These are phyloP conservation scores for Acrossocheilus fasciatus DNA, from an alignment of 2,797 vertebrate genomes.

Conservation along the genomic window DNA sequence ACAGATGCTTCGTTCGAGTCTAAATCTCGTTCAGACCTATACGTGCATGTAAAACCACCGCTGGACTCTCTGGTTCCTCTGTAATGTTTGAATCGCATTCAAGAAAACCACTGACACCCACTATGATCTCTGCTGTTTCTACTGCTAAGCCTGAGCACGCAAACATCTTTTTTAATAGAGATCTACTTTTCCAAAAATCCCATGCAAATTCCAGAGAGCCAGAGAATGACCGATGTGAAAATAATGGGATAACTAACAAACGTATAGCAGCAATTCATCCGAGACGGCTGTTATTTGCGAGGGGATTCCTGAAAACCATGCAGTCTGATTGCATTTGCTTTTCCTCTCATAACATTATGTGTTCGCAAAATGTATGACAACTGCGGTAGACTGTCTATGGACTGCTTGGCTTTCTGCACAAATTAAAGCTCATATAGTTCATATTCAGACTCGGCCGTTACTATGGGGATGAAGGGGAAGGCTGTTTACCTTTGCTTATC, in stretches of 20 bases:
- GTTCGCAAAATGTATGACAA: constrained; percentile 15
- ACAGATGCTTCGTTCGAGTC: constrained; percentile 21
- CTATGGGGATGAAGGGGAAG: background rate
- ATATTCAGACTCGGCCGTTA: background rate
- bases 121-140: constrained; percentile 30
- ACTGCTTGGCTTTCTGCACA: background rate
- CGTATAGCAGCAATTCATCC: constrained; percentile 12
- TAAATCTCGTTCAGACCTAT: constrained; percentile 20
- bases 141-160: constrained; percentile 24
- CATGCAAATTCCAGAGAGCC: background rate
- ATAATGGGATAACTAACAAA: constrained; percentile 22
- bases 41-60: constrained; percentile 27
- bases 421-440: background rate
- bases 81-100: constrained; percentile 29
- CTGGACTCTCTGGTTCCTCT: constrained; percentile 26
- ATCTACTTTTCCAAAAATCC: background rate
- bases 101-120: constrained; percentile 23
- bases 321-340: constrained; percentile 18
- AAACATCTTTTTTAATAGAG: constrained; percentile 27
- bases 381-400: background rate
- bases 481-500: constrained; percentile 3
- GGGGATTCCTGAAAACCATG: constrained; percentile 18
- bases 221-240: constrained; percentile 24
- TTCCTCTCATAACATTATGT: background rate
- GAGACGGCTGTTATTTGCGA: constrained; percentile 1